These are phyloP conservation scores for Cariama cristata DNA, from an alignment of 2,113 vertebrate species.

Conservation along the genomic window DNA sequence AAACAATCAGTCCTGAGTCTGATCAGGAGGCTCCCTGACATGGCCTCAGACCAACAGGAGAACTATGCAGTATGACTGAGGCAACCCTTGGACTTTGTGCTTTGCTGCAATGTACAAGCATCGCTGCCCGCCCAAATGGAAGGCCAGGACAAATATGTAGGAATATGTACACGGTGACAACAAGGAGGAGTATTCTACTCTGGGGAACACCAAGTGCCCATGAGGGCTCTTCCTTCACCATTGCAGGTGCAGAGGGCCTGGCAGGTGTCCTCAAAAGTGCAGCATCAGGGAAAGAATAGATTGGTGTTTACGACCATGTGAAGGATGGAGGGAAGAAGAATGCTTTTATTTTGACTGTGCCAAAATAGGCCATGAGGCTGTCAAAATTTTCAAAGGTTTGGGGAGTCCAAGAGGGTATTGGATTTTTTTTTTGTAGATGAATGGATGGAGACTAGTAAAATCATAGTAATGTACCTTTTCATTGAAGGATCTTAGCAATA, in stretches of 20 bases:
- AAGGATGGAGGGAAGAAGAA: neutral
- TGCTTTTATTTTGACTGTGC: neutral
- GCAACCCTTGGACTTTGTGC: neutral
- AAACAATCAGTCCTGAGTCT: too few species aligned
- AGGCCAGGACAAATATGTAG: neutral
- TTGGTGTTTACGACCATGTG: too few species aligned
- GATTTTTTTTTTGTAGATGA: too few species aligned
- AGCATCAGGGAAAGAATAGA: neutral
- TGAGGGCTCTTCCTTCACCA: neutral
- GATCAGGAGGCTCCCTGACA: neutral
- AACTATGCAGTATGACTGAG: too few species aligned
- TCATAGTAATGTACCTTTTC: neutral
- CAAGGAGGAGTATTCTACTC: neutral
- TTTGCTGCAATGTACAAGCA: neutral
- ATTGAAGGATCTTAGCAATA: neutral
- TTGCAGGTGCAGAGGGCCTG: neutral
- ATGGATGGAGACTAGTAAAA: neutral
- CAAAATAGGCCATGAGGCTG: neutral
- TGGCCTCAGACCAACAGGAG: neutral
- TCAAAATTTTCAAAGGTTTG: neutral
- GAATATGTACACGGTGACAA: neutral
- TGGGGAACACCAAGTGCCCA: neutral
- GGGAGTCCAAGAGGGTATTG: neutral
- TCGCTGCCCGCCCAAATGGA: neutral
- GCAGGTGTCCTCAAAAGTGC: neutral